These are phyloP conservation scores for Orthosia gracilis DNA, from an alignment of 2,888 invertebrate genomes.

Conservation along the genomic window DNA sequence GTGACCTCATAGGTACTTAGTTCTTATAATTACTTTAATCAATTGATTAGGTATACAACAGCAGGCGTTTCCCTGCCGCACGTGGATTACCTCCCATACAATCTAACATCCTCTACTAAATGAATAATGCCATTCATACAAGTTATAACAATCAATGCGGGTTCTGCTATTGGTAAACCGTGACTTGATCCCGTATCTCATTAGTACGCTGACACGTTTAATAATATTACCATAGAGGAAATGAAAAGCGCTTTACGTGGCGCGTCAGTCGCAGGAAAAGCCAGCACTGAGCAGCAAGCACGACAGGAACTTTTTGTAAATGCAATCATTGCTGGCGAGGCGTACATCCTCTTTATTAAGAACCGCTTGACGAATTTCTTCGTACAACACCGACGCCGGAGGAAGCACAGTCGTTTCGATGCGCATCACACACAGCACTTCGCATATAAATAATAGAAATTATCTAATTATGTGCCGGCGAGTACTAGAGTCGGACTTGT, in stretches of 20 bases:
- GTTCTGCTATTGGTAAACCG: constrained; percentile 74
- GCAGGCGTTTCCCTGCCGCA: constrained; percentile 34
- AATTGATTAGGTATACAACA: constrained; percentile 27
- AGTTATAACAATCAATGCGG: constrained; percentile 57
- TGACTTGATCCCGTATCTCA: constrained; percentile 78
- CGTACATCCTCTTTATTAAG: constrained; percentile 88
- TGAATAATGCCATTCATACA: constrained; percentile 66
- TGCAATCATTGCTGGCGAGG: constrained; percentile 80
- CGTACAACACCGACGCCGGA: constrained; percentile 78
- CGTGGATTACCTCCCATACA: constrained; percentile 46
- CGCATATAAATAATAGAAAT: constrained; percentile 91
- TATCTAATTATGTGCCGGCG: constrained; percentile 88
- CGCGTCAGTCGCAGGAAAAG: constrained; percentile 82
- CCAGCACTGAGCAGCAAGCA: constrained; percentile 68
- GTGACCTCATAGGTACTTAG: constrained; percentile 9
- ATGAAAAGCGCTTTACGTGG: constrained; percentile 76
- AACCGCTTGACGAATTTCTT: constrained; percentile 82
- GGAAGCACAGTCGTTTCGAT: constrained; percentile 85
- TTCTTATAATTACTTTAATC: background rate
- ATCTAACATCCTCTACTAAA: constrained; percentile 58
- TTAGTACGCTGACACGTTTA: constrained; percentile 86
- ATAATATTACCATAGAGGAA: constrained; percentile 84
- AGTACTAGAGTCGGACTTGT: constrained; percentile 80
- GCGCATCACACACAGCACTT: constrained; percentile 79
- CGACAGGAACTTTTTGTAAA: constrained; percentile 86